phyloP scores from a whole-genome alignment of 2,113 vertebrate species.

The Campylomormyrus tamandua region DNA sequence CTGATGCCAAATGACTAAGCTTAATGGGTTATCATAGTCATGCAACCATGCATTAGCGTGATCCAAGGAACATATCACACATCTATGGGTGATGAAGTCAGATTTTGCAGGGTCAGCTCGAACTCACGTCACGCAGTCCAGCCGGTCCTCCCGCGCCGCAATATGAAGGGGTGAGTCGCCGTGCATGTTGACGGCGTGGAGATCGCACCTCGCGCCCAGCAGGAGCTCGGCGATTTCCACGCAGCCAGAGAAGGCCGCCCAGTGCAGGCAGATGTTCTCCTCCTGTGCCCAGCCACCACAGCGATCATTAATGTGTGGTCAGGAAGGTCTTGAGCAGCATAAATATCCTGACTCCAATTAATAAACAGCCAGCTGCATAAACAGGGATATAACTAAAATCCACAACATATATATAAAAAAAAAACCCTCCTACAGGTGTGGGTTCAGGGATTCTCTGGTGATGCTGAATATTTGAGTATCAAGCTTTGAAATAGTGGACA shows the following conservation, averaged over 20 bases:
- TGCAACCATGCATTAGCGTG: background rate
- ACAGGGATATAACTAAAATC: background rate
- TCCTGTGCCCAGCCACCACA: slow-evolving; percentile 58
- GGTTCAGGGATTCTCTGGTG: background rate
- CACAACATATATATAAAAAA: background rate
- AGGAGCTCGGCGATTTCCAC: slow-evolving; percentile 88
- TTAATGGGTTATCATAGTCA: background rate
- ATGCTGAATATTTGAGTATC: background rate
- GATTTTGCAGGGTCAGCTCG: background rate
- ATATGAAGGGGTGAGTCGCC: slow-evolving; percentile 95
- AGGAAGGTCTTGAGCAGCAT: background rate
- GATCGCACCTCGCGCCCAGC: slow-evolving; percentile 76
- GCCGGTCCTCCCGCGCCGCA: slow-evolving; percentile 85
- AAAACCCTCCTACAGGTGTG: background rate
- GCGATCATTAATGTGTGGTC: background rate
- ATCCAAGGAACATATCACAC: background rate
- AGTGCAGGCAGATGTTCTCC: slow-evolving; percentile 95
- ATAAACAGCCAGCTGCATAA: background rate
- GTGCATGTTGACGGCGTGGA: slow-evolving; percentile 84
- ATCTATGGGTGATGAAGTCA: background rate
- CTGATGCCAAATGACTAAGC: background rate
- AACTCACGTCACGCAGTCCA: slow-evolving; percentile 88
- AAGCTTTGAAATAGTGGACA: background rate
- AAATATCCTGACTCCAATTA: background rate
- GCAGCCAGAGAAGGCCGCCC: slow-evolving; percentile 94